A percentile compares a stretch with the other conserved stretches of the same genome.
Evolutionary conservation across 1,140 invertebrate genomes (phyloP).

Genomic region (Vanessa atalanta): DNA sequence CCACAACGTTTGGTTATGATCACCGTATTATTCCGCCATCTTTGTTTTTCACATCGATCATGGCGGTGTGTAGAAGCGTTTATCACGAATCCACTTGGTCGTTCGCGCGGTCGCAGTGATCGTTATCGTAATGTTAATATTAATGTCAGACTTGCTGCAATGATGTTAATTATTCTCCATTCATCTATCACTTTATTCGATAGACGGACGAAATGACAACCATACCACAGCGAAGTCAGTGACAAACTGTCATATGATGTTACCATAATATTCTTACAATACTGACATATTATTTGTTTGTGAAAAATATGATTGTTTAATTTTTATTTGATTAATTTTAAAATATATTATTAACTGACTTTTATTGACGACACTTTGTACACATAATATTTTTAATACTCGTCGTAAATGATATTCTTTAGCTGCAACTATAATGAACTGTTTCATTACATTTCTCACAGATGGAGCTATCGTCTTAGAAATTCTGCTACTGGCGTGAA

Average conservation of each 20-base stretch:
- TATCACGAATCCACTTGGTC: conserved; percentile 49
- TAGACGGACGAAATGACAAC: conserved; percentile 77
- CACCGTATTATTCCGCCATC: conserved; percentile 81
- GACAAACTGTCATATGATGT: conserved; percentile 71
- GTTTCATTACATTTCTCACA: background rate
- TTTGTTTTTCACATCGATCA: conserved; percentile 81
- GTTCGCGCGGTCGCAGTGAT: conserved; percentile 48
- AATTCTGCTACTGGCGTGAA: too few relatives aligned
- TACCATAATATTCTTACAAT: conserved; percentile 39
- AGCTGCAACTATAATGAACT: background rate
- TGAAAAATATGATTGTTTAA: background rate
- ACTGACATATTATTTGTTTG: background rate
- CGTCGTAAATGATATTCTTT: background rate
- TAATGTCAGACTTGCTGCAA: conserved; percentile 57
- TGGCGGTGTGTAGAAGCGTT: conserved; percentile 66
- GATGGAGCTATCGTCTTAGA: background rate
- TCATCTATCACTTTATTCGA: conserved; percentile 72
- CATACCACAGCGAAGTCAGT: conserved; percentile 77
- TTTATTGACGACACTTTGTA: background rate
- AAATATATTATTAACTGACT: background rate
- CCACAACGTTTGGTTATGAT: conserved; percentile 75
- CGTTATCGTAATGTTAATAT: conserved; percentile 49
- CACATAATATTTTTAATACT: background rate
- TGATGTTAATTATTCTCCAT: conserved; percentile 75
- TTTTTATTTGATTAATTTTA: background rate